A percentile compares a stretch with the other conserved stretches of the same genome.
phyloP scores from a whole-genome alignment of 2,797 vertebrate genomes.

The Catostomus latipinnis region DNA sequence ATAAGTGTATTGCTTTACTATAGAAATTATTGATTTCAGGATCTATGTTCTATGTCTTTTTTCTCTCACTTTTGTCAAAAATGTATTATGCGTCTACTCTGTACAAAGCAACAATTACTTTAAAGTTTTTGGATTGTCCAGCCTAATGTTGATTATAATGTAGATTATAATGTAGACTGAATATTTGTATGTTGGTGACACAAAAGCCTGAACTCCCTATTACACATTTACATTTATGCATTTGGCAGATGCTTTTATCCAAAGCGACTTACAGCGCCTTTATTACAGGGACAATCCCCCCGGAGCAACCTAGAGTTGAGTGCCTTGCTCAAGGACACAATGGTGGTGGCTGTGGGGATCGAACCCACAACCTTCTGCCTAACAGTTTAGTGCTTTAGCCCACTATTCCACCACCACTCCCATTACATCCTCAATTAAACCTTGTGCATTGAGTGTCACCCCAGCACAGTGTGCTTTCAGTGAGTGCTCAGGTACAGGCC shows the following conservation, averaged over 20 bases:
- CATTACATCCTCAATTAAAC: constrained; percentile 50
- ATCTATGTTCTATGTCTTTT: constrained; percentile 16
- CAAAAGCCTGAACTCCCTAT: constrained; percentile 33
- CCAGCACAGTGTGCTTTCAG: constrained; percentile 24
- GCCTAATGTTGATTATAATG: too few species aligned
- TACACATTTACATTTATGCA: too few species aligned
- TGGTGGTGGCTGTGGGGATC: too few species aligned
- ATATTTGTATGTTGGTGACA: constrained; percentile 38
- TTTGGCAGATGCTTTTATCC: too few species aligned
- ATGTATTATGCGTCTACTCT: neutral
- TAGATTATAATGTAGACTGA: neutral
- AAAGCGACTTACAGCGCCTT: too few species aligned
- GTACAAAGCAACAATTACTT: neutral
- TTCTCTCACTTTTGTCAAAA: neutral
- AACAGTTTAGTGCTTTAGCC: too few species aligned
- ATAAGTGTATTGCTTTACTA: constrained; percentile 66
- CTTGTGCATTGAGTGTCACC: constrained; percentile 50
- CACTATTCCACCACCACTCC: neutral
- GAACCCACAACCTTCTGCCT: too few species aligned
- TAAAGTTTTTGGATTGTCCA: too few species aligned
- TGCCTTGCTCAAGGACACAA: too few species aligned
- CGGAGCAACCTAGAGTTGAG: too few species aligned
- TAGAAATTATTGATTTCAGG: constrained; percentile 20
- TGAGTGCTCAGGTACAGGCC: constrained; percentile 22
- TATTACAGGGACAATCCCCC: too few species aligned